Evolutionary conservation across 2,113 vertebrate genomes (phyloP), one percentile per base, ranked within the genome.

Genomic region (Poicephalus gulielmi): DNA sequence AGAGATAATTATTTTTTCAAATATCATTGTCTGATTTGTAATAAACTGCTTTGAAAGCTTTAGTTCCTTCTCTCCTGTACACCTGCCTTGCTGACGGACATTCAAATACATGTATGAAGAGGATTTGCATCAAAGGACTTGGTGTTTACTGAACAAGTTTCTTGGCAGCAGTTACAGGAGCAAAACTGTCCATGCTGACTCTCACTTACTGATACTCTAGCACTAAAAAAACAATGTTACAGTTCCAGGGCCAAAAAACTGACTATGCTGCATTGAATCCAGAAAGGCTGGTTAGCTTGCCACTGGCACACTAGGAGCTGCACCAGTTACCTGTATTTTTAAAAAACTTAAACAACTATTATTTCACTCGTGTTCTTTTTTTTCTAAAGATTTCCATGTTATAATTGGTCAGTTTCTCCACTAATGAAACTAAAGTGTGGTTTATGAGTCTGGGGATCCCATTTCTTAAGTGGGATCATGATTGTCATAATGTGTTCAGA

Each of bases 241-340:
- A 8, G 28, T 55, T 88, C 53, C 33, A 49, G 20, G 13, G 7
- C 13, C 7, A 11, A 66, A 2, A 53, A 55, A 31, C 5, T 30
- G 17, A 39, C 11, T 85, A 13, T 53, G 28, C 9, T 43, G 4
- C 16, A 64, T 5, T 83, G 52, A 87, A 79, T 17, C 14, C 31
- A 47, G 80, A 28, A n/a, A 94, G n/a, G 1, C 7, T 52, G 35
- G 15, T 55, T 13, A 70, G 11, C 10, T 94, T 88, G 60, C n/a
- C 24, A 31, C 4, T 28, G 4, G 4, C 23, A 46, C 2, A 1
- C 2, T 41, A 63, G 8, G 9, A 39, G 11, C 33, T 85, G 6
- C 20, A 53, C 5, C 9, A 66, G 3, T 27, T 76, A 73, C 9
- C 10, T 4, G 0, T n/a, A 14, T 6, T 63, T 68, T 80, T 41